Conservation (phyloP, 2,888 invertebrate species). For the Pyralis farinalis region DNA sequence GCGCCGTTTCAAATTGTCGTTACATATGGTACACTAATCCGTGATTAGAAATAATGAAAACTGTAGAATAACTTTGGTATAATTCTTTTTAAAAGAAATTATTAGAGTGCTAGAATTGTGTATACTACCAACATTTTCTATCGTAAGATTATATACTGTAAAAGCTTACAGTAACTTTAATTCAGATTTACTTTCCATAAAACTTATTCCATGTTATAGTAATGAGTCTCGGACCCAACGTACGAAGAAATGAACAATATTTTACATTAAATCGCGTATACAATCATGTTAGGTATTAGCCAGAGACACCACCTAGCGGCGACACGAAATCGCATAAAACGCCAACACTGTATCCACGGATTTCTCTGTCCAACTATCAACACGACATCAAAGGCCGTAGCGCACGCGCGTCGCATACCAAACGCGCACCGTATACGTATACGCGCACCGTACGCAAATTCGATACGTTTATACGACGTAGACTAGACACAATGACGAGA, state of each 20-base stretch:
- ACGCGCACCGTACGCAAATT: conserved; percentile 23
- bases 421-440: background rate
- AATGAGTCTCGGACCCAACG: too few relatives aligned
- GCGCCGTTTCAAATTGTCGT: conserved; percentile 30
- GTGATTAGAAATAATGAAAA: conserved; percentile 22
- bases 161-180: too few relatives aligned
- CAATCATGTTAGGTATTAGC: too few relatives aligned
- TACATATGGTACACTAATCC: conserved; percentile 29
- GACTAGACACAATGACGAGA: conserved; percentile 9
- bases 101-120: too few relatives aligned
- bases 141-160: too few relatives aligned
- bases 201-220: too few relatives aligned
- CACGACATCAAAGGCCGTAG: conserved; percentile 17
- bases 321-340: too few relatives aligned
- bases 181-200: too few relatives aligned
- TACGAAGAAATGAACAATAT: too few relatives aligned
- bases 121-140: too few relatives aligned
- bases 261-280: too few relatives aligned
- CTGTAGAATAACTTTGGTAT: conserved; percentile 12
- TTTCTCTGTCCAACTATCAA: conserved; percentile 8
- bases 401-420: conserved; percentile 9
- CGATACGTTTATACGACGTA: conserved; percentile 5
- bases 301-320: too few relatives aligned
- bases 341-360: conserved; percentile 14
- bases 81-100: background rate